Evolutionary conservation across 37 sponge, comb jelly and placozoan species (phyloP), one percentile per base, ranked within the genome.

Genomic region (Ephydatia muelleri): DNA sequence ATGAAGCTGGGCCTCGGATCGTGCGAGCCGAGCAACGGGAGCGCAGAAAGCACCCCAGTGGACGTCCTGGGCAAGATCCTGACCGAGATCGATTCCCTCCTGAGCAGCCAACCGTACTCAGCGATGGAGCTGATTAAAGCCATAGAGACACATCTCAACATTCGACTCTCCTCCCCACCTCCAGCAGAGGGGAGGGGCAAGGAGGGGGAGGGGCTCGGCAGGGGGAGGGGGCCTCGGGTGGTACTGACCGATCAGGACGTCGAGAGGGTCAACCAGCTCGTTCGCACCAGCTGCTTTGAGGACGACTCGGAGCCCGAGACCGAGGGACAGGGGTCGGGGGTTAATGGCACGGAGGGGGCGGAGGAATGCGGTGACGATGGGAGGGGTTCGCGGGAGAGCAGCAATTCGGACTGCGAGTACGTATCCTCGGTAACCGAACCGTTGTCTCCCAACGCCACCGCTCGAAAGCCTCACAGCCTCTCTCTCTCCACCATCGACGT

Each of bases 51-150:
- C 33, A 70, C 65, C 64, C 70, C 12, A 37, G 57, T 33, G 47
- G 36, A 25, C 79, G 47, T 30, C 39, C 80, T 88, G 26, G 83
- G 84, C 16, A 65, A 78, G 5, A 88, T 88, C 16, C 68, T 88
- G 38, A 27, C 66, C 0, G 84, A 88, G 38, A 48, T 88, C 25
- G 83, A 82, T n/a, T 23, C 33, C 14, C 38, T 88, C 27, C 65
- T 82, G 31, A 73, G 48, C 29, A 47, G 27, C 13, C 57, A 40
- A 38, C 39, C 38, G 21, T 82, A 43, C 38, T 43, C 77, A 9
- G 83, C 75, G 65, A 65, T 71, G 8, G 88, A 88, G 67, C 72
- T 88, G 21, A 28, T 88, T 2, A 4, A 71, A 3, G 82, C 88
- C 49, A 88, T 88, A 27, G 83, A 88, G 39, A 43, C n/a, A 2